phyloP scores from a whole-genome alignment of 1,140 invertebrate genomes.

The Heterodera schachtii region DNA sequence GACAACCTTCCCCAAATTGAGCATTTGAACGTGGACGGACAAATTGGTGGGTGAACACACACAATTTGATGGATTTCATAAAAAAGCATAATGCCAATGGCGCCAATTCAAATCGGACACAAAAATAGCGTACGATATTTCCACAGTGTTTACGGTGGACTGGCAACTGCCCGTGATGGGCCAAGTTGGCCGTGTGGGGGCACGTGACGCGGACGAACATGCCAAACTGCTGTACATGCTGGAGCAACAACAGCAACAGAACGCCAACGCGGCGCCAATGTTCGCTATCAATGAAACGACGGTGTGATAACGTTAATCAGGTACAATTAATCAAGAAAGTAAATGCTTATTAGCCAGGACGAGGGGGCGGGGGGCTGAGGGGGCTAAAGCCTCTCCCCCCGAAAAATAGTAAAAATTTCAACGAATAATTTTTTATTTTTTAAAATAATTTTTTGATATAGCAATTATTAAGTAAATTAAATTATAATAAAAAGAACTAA shows the following conservation, averaged over 20 bases:
- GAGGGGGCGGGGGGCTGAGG: too few relatives aligned
- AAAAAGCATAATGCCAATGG: neutral
- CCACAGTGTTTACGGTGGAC: slow-evolving; percentile 52
- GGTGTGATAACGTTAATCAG: too few relatives aligned
- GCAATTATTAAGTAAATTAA: too few relatives aligned
- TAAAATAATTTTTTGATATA: too few relatives aligned
- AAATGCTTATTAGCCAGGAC: too few relatives aligned
- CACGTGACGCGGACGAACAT: slow-evolving; percentile 54
- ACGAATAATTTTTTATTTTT: too few relatives aligned
- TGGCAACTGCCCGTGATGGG: slow-evolving; percentile 43
- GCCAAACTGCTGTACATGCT: slow-evolving; percentile 24
- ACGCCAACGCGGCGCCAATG: slow-evolving; percentile 29
- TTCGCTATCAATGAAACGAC: slow-evolving; percentile 51
- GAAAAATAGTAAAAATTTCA: too few relatives aligned
- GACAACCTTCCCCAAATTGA: slow-evolving; percentile 56
- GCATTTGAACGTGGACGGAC: slow-evolving; percentile 36
- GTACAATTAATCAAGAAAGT: too few relatives aligned
- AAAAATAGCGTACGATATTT: neutral
- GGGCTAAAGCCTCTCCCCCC: too few relatives aligned
- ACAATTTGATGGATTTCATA: too few relatives aligned
- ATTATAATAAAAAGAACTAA: too few relatives aligned
- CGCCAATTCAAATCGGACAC: slow-evolving; percentile 5
- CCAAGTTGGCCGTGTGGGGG: slow-evolving; percentile 49
- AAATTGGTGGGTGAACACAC: slow-evolving; percentile 9
- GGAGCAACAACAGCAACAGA: slow-evolving; percentile 8